A percentile compares a stretch with the other conserved stretches of the same genome.
Evolutionary conservation across 2,797 vertebrate species (phyloP).

Genomic region (Lophius americanus): DNA sequence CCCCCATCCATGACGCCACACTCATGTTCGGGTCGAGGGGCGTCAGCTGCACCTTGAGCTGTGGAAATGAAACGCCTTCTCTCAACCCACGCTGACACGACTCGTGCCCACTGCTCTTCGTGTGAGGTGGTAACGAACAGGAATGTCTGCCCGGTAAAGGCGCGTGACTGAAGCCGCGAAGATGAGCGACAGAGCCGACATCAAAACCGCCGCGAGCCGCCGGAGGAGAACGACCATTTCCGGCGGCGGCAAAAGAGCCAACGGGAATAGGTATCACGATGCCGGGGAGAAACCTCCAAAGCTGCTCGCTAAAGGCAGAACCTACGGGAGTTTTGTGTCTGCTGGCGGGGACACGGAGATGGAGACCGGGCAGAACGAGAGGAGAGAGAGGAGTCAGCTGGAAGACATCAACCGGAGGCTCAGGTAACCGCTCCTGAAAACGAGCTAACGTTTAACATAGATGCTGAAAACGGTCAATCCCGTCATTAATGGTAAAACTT

Average conservation of each 20-base stretch:
- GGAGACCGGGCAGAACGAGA: constrained; percentile 21
- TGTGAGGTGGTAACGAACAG: not conserved
- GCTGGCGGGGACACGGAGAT: constrained; percentile 34
- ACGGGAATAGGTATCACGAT: constrained; percentile 64
- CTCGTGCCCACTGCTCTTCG: not conserved
- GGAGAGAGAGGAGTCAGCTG: constrained; percentile 57
- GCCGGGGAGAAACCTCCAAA: constrained; percentile 39
- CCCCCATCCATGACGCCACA: too few relatives aligned
- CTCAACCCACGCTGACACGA: not conserved
- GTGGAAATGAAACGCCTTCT: constrained; percentile 22
- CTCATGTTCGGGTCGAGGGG: too few relatives aligned
- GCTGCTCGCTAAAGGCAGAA: constrained; percentile 29
- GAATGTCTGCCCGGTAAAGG: constrained; percentile 50
- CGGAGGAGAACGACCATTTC: constrained; percentile 77
- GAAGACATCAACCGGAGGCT: constrained; percentile 69
- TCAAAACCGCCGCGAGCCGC: constrained; percentile 67
- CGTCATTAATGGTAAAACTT: too few relatives aligned
- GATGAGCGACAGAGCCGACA: constrained; percentile 79
- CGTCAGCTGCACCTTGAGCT: constrained; percentile 44
- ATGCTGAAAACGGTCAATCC: too few relatives aligned
- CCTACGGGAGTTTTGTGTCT: constrained; percentile 24
- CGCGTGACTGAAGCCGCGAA: constrained; percentile 30
- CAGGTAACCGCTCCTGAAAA: constrained; percentile 61
- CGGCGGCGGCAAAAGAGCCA: constrained; percentile 61
- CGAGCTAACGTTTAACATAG: too few relatives aligned